phyloP scores from a whole-genome alignment of 2,797 vertebrate genomes.

The Enteromius fasciolatus region DNA sequence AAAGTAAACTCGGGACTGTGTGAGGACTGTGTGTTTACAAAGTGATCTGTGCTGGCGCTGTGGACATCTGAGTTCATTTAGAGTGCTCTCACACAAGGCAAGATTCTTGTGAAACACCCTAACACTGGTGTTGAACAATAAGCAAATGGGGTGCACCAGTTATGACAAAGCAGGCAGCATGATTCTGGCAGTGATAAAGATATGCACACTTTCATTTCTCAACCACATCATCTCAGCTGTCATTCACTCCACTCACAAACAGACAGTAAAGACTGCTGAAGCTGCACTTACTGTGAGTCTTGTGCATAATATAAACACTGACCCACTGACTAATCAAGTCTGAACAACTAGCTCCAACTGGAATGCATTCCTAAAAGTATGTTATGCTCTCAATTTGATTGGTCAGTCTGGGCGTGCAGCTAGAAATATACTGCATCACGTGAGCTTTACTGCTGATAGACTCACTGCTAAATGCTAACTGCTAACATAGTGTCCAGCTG shows the following conservation, averaged over 20 bases:
- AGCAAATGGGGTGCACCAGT: slow-evolving; percentile 1
- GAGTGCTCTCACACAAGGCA: background rate
- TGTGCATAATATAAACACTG: background rate
- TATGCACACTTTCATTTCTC: slow-evolving; percentile 18
- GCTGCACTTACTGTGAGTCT: background rate
- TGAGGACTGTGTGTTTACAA: slow-evolving; percentile 16
- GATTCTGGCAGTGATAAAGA: background rate
- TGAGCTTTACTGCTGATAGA: background rate
- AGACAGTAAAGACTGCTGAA: background rate
- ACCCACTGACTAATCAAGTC: slow-evolving; percentile 3
- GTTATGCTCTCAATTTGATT: background rate
- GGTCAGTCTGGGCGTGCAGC: background rate
- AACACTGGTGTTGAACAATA: background rate
- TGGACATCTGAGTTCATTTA: slow-evolving; percentile 19
- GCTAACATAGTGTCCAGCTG: slow-evolving; percentile 37
- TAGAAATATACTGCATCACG: slow-evolving; percentile 43
- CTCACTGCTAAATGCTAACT: background rate
- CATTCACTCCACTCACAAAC: slow-evolving; percentile 8
- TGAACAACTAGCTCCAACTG: background rate
- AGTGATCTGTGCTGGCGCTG: background rate
- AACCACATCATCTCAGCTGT: background rate
- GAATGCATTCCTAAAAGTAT: background rate
- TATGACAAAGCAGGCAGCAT: slow-evolving; percentile 25
- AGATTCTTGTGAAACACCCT: background rate
- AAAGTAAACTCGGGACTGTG: background rate